Percentiles rank a stretch among this genome's conserved stretches.
Evolutionary conservation across 2,797 vertebrate genomes (phyloP).

Genomic region (Argentina silus): DNA sequence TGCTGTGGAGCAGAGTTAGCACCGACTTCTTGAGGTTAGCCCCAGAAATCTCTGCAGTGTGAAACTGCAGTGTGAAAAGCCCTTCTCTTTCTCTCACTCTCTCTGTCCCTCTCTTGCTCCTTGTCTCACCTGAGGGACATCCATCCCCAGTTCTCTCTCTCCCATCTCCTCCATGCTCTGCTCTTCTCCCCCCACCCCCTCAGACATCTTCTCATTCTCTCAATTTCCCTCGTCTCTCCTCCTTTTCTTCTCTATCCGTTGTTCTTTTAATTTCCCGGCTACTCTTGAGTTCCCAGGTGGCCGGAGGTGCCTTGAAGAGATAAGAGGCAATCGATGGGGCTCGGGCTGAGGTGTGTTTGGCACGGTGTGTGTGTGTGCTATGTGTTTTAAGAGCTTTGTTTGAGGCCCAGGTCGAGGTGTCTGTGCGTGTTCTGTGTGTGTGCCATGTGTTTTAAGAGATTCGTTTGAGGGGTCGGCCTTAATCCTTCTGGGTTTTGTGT

Average conservation of each 20-base stretch:
- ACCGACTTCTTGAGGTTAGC: no score
- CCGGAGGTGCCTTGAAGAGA: constrained; percentile 22
- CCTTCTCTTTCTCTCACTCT: not conserved
- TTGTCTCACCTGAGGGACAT: not conserved
- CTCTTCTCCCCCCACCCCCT: not conserved
- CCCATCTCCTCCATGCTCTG: not conserved
- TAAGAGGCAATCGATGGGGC: constrained; percentile 27
- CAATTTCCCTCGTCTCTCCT: constrained; percentile 4
- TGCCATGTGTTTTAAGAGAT: constrained; percentile 8
- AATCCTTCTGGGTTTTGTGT: not conserved
- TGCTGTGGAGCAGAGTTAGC: no score
- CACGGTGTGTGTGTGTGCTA: not conserved
- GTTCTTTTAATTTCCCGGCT: constrained; percentile 23
- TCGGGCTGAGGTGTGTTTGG: not conserved
- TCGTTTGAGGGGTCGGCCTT: not conserved
- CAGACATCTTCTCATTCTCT: not conserved
- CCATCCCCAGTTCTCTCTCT: not conserved
- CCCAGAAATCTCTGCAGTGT: no score
- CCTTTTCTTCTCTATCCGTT: not conserved
- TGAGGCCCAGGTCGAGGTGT: not conserved
- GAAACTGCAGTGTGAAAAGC: no score
- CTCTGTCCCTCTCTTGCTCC: not conserved
- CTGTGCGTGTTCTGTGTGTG: constrained; percentile 6
- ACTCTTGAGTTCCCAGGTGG: constrained; percentile 18
- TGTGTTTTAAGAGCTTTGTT: constrained; percentile 13